Base-by-base conservation (phyloP, 2,888 invertebrate genomes). In the Melinopterus prodromus region DNA sequence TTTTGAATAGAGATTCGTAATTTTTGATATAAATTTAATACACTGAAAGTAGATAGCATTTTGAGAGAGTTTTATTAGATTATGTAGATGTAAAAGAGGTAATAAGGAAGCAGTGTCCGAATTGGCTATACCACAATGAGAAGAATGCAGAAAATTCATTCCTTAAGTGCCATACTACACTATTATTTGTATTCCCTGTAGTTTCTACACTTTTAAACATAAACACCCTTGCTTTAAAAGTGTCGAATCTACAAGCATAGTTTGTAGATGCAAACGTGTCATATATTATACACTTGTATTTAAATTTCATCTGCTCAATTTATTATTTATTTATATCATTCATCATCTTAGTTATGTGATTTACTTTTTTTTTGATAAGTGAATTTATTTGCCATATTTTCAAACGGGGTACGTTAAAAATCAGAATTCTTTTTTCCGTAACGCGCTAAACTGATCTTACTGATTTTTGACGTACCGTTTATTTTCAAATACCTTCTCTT, bases 321-420 rank as follows among this genome's bases (percentile, higher is more conserved):
- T 53, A 26, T 79, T 83, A 81, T 85, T 85, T 84, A 84, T 84
- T 81, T 81, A 77, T 81, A 53, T 53, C 53, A 53, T 53, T 53
- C 79, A 80, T 82, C 82, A 81, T 78, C 69, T 80, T 83, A 80
- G 79, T 81, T 83, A 81, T 83, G 82, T 82, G 82, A 82, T 85
- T 86, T 84, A 83, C 81, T 82, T 84, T 85, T 85, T 82, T 79
- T 75, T 77, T 72, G 26, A 72, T 80, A 79, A 81, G 87, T 87
- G 88, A 88, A 88, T 87, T 85, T 78, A 84, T 86, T 86, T 87
- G 88, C 87, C 87, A 88, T 88, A 87, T 85, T 80, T 53, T 53
- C 53, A 53, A 53, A 53, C 53, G 12, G 53, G 53, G 53, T 53
- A 53, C 12, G 53, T 53, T 53, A 4, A 80, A 76, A 79, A 77